These are phyloP conservation scores for Phaonia tiefii DNA, from an alignment of 2,888 invertebrate species.

Conservation along the genomic window DNA sequence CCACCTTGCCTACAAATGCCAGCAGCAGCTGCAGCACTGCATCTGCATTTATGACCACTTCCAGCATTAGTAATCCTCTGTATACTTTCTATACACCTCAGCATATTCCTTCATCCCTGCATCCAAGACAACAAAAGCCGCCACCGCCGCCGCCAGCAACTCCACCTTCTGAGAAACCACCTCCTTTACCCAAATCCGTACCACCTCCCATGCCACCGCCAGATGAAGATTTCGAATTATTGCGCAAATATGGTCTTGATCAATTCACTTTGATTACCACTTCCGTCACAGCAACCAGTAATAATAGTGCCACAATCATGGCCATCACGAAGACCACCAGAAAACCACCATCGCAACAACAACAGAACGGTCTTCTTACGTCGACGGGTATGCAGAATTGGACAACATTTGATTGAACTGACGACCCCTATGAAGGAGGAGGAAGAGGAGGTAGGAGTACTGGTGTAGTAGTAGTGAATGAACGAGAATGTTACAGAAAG, in stretches of 20 bases:
- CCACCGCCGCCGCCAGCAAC: constrained; percentile 58
- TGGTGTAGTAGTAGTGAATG: no score
- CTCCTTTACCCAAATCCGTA: constrained; percentile 69
- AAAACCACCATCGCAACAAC: constrained; percentile 26
- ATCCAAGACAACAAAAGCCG: constrained; percentile 55
- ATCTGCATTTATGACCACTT: constrained; percentile 65
- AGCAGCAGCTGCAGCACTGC: constrained; percentile 62
- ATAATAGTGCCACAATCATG: constrained; percentile 56
- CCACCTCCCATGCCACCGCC: constrained; percentile 71
- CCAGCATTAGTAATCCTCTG: constrained; percentile 80
- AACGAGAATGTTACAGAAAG: no score
- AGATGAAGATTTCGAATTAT: constrained; percentile 79
- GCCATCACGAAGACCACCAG: constrained; percentile 27
- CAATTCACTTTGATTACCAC: constrained; percentile 77
- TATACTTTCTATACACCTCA: constrained; percentile 82
- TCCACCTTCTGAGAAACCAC: constrained; percentile 66
- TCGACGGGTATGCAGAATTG: constrained; percentile 77
- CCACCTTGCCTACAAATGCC: constrained; percentile 75
- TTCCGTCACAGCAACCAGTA: constrained; percentile 66
- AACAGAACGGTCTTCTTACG: constrained; percentile 26
- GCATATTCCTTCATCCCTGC: constrained; percentile 71
- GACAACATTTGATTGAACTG: constrained; percentile 78
- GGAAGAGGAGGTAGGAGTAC: not conserved
- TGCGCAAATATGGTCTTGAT: constrained; percentile 80
- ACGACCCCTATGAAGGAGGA: not conserved